A percentile compares a stretch with the other conserved stretches of the same genome.
phyloP scores from a whole-genome alignment of 1,140 invertebrate species.

The Zaprionus nigranus region DNA sequence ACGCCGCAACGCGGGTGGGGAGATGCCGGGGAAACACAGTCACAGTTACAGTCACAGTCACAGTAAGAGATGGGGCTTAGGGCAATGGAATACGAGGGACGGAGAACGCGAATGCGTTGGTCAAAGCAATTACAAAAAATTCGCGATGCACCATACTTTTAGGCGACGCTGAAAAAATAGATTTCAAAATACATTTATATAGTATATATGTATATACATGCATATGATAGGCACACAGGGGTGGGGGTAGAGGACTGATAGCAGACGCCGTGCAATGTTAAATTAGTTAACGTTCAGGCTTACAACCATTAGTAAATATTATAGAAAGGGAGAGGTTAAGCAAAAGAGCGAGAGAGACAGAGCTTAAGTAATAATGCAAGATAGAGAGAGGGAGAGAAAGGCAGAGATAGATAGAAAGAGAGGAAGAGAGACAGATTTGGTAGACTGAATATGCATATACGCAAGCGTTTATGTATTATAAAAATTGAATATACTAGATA shows the following conservation, averaged over 20 bases:
- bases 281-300: slow-evolving; percentile 68
- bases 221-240: slow-evolving; percentile 22
- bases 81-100: neutral
- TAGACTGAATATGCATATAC: too few species aligned
- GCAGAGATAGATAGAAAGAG: too few species aligned
- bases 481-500: too few species aligned
- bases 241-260: neutral
- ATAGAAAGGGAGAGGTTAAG: neutral
- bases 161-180: slow-evolving; percentile 30
- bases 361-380: too few species aligned
- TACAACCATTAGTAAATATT: slow-evolving; percentile 41
- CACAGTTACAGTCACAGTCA: neutral
- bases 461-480: too few species aligned
- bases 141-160: slow-evolving; percentile 47
- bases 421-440: too few species aligned
- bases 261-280: slow-evolving; percentile 47
- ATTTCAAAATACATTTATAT: slow-evolving; percentile 36
- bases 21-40: neutral
- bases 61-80: neutral
- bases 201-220: slow-evolving; percentile 8
- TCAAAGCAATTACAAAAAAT: slow-evolving; percentile 77
- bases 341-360: neutral
- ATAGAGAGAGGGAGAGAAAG: too few species aligned
- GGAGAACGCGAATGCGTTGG: slow-evolving; percentile 44
- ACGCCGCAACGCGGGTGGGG: neutral